Evolutionary conservation across 2,797 vertebrate genomes (phyloP).

Genomic region (Coreius guichenoti): DNA sequence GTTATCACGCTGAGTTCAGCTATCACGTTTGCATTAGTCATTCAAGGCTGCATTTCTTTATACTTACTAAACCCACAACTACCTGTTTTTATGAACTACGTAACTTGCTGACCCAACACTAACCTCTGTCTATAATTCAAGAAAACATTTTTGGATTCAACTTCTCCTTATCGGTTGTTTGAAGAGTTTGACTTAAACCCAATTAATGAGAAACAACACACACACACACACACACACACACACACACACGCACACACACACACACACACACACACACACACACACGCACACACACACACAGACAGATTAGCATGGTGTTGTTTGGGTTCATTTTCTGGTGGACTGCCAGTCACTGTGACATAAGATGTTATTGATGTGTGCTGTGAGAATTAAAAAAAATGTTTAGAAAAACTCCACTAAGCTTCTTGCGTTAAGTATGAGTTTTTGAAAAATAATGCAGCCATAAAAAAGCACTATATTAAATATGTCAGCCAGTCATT

Average conservation of each 20-base stretch:
- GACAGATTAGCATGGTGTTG: neutral
- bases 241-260: neutral
- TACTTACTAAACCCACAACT: neutral
- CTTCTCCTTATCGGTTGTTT: neutral
- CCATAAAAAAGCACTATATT: neutral
- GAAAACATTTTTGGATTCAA: neutral
- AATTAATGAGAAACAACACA: neutral
- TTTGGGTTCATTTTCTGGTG: neutral
- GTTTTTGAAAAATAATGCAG: neutral
- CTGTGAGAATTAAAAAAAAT: neutral
- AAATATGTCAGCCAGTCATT: neutral
- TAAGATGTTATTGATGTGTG: slow-evolving; percentile 15
- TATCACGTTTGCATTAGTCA: slow-evolving; percentile 29
- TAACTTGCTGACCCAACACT: neutral
- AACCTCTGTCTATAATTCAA: neutral
- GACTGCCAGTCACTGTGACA: slow-evolving; percentile 7
- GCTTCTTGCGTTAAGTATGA: neutral
- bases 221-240: neutral
- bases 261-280: neutral
- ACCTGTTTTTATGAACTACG: neutral
- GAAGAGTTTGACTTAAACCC: neutral
- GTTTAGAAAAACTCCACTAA: neutral
- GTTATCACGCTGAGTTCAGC: neutral
- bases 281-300: neutral
- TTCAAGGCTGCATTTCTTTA: slow-evolving; percentile 7